Evolutionary conservation across 2,797 vertebrate species (phyloP).

Genomic region (Ptychadena robeensis): DNA sequence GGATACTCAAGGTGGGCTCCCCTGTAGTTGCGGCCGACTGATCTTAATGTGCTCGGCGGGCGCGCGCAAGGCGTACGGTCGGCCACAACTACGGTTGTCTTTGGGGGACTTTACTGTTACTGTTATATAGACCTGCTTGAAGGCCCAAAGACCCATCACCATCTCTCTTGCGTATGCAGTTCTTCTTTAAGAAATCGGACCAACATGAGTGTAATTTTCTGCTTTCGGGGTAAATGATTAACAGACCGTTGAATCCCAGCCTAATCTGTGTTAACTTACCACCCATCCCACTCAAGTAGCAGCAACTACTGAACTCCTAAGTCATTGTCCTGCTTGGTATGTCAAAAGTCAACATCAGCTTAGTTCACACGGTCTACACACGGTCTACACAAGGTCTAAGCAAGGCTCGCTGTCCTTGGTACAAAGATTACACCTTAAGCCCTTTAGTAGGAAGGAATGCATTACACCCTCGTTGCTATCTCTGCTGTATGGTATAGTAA

Average conservation of each 20-base stretch:
- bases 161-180: too few species aligned
- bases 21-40: too few species aligned
- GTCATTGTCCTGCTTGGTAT: constrained; percentile 36
- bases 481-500: not conserved
- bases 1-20: too few species aligned
- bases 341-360: not conserved
- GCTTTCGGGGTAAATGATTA: constrained; percentile 14
- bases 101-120: too few species aligned
- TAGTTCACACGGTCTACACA: not conserved
- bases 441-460: constrained; percentile 24
- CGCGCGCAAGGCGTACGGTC: too few species aligned
- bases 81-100: too few species aligned
- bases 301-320: not conserved
- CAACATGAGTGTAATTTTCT: not conserved
- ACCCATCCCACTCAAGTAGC: not conserved
- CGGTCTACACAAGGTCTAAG: not conserved
- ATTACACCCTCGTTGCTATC: not conserved
- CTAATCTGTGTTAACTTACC: not conserved
- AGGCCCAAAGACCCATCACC: too few species aligned
- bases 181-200: not conserved
- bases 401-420: constrained; percentile 1
- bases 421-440: constrained; percentile 12
- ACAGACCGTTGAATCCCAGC: not conserved
- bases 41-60: too few species aligned
- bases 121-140: too few species aligned